Evolutionary conservation across 2,888 invertebrate genomes (phyloP).

Genomic region (Vesta saturnalis): DNA sequence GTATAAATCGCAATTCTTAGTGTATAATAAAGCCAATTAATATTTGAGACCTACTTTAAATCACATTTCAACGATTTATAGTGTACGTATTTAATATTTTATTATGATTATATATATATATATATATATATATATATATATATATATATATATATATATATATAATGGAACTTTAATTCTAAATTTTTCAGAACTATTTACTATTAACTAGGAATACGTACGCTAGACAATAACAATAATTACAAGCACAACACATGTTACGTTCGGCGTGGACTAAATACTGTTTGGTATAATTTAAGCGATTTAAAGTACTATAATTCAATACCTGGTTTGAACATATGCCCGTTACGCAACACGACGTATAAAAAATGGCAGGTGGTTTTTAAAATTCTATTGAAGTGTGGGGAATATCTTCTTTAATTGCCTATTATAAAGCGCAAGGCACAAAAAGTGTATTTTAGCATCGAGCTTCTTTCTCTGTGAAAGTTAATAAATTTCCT

Average conservation of each 20-base stretch:
- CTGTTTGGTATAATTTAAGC: background rate
- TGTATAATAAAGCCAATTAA: no score
- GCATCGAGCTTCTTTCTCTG: background rate
- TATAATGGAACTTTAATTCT: background rate
- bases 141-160: no score
- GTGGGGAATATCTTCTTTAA: background rate
- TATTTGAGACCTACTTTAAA: no score
- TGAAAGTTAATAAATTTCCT: background rate
- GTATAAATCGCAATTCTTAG: no score
- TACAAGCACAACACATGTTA: background rate
- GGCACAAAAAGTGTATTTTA: background rate
- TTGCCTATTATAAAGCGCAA: background rate
- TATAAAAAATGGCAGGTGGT: slow-evolving; percentile 8
- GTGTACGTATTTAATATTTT: no score
- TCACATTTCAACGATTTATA: no score
- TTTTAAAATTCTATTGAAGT: background rate
- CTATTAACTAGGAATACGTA: no score
- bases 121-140: no score
- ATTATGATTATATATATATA: no score
- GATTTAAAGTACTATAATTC: slow-evolving; percentile 6
- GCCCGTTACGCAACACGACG: background rate
- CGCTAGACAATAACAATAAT: no score
- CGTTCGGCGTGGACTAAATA: background rate
- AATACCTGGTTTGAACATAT: slow-evolving; percentile 4
- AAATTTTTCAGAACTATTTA: no score